Evolutionary conservation across 1,140 invertebrate species (phyloP), one percentile per base, ranked within the genome.

Genomic region (Pteromalus puparum): DNA sequence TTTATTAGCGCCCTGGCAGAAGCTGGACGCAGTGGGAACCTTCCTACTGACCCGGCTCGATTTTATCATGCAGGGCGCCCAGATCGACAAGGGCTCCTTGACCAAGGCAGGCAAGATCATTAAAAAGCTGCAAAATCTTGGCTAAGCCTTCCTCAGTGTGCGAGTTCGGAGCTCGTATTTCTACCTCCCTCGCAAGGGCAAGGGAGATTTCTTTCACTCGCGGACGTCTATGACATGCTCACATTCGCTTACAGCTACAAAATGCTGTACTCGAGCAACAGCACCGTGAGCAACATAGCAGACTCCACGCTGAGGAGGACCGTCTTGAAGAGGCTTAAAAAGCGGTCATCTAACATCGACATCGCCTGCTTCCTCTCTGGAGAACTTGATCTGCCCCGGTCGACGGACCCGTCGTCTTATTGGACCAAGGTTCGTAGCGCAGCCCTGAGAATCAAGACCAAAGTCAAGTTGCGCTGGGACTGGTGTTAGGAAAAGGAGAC

Each of bases 211-310:
- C 67, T 87, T 0, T 89, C 89, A 1, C 79, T 90, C 6, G 87
- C 84, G 0, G 86, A 89, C 53, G 68, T 87, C 1, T 80, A 68
- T 0, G 88, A 90, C 21, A 48, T 88, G 13, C 61, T 85, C 1
- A 86, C 87, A 0, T 79, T 90, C 24, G 82, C 87, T 12, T 88
- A 91, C n/a, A 87, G 86, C 0, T 89, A 88, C 83, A 88, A 86
- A 46, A 87, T 89, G 81, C 38, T 91, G 70, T 88, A 81, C 1
- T 87, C 85, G 3, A 74, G 26, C 13, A 89, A 91, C 38, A 5
- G 21, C 6, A 10, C 72, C 0, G 87, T 90, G 12, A 72, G 61
- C n/a, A 65, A 2, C n/a, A 18, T 65, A 65, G 61, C 61, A 6
- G n/a, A 6, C 2, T 18, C n/a, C 15, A 18, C n/a, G 2, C 61